Conservation (phyloP, 2,113 vertebrate genomes). For the Catharus bicknelli region DNA sequence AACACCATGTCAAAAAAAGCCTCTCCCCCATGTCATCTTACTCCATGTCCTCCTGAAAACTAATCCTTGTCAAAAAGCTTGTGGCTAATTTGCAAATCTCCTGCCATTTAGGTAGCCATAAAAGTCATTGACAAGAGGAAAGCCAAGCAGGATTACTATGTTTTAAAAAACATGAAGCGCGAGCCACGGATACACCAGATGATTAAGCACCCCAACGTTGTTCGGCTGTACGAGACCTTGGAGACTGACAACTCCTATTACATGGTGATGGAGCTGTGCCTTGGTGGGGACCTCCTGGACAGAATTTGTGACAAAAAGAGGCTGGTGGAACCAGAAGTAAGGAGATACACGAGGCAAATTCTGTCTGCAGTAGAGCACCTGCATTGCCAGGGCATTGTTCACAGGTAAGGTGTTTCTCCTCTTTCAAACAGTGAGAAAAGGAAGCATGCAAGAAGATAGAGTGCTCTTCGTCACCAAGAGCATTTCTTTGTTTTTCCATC, state of each 20-base stretch:
- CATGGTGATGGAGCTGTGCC: constrained; percentile 84
- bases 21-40: neutral
- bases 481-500: neutral
- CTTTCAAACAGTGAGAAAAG: neutral
- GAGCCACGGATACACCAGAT: constrained; percentile 84
- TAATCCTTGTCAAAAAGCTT: neutral
- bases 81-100: neutral
- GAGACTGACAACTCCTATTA: constrained; percentile 88
- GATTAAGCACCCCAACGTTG: constrained; percentile 82
- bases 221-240: constrained; percentile 79
- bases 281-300: constrained; percentile 84
- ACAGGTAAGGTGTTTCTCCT: constrained; percentile 68
- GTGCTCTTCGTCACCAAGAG: neutral
- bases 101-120: constrained; percentile 76
- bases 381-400: constrained; percentile 79
- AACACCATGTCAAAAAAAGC: neutral
- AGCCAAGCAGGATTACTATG: constrained; percentile 81
- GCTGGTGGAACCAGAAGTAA: constrained; percentile 80
- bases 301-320: constrained; percentile 81
- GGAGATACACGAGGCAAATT: constrained; percentile 81
- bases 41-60: neutral
- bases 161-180: constrained; percentile 83
- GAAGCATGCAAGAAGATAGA: neutral
- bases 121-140: constrained; percentile 90
- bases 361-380: constrained; percentile 80